Percentiles rank a stretch among this genome's conserved stretches.
Conservation (phyloP, 2,888 invertebrate genomes). For the Eudasyphora cyanicolor region DNA sequence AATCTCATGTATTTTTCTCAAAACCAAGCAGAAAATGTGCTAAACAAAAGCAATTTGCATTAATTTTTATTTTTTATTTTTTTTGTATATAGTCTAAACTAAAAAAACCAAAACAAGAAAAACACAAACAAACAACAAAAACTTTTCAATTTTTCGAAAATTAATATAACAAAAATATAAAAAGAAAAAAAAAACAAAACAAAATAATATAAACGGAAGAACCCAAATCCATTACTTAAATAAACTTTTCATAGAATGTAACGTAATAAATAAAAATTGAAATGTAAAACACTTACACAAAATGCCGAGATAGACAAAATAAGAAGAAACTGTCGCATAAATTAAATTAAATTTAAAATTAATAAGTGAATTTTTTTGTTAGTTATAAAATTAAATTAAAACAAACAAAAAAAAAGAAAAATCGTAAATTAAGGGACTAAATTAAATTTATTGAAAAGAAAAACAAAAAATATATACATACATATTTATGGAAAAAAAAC, state of each 20-base stretch:
- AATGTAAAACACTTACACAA: constrained; percentile 31
- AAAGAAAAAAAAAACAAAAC: too few relatives aligned
- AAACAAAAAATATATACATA: not conserved
- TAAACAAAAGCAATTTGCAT: constrained; percentile 12
- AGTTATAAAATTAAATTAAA: constrained; percentile 42
- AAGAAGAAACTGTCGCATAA: constrained; percentile 19
- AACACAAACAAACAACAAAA: not conserved
- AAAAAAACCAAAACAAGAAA: constrained; percentile 13
- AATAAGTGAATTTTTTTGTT: constrained; percentile 35
- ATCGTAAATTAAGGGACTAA: constrained; percentile 50
- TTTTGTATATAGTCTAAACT: constrained; percentile 26
- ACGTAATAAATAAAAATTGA: constrained; percentile 2
- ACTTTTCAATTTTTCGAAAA: constrained; percentile 26
- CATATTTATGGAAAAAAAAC: constrained; percentile 26
- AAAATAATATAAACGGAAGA: too few relatives aligned
- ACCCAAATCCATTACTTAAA: constrained; percentile 18
- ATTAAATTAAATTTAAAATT: not conserved
- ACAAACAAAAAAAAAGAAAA: constrained; percentile 22
- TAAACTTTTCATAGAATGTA: constrained; percentile 26
- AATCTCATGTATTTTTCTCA: constrained; percentile 28
- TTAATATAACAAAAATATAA: not conserved
- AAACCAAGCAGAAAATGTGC: not conserved
- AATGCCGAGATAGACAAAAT: constrained; percentile 15
- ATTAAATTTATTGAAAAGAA: constrained; percentile 27
- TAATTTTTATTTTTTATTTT: constrained; percentile 3